Base-by-base conservation (phyloP, 1,140 invertebrate species). In the Elymnias hypermnestra region DNA sequence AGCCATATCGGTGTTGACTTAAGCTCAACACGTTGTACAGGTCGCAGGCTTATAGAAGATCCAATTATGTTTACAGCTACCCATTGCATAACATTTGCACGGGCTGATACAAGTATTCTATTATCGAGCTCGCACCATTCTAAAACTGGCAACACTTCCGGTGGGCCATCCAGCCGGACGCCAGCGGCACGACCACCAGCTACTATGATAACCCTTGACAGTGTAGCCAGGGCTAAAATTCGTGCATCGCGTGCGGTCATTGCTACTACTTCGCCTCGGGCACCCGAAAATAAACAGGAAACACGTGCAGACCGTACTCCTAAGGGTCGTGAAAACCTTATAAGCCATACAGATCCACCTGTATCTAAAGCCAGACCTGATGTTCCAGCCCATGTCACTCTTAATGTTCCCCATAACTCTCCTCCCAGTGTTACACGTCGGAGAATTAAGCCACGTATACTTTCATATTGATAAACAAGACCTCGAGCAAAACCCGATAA, bases 341-440 rank as follows among this genome's bases (percentile, higher is more conserved):
- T 87, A 63, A 98, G 94, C 90, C 98, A 99, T 2, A 99, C 97
- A n/a, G 96, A 98, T 1, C 98, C 98, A 8, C 97, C 97, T 47
- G 95, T 98, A 77, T 99, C 97, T 12, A 95, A 93, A 35, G 95
- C 95, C 8, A 98, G 82, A 0, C 83, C 87, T 13, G 87, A 85
- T 2, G 65, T 64, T 0, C 74, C 84, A 15, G 87, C 83, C 89
- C 91, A 97, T 87, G 91, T 95, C 87, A 98, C 88, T 76, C 95
- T 93, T 31, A 98, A 85, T 4, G 96, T 94, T 18, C 95, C 95
- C 49, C 94, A 95, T 53, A 94, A 93, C 8, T 94, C 93, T 2
- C 95, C 94, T 64, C 97, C 95, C 14, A 94, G 93, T 69, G 97
- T 95, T 3, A 98, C 90, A 17, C 91, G 91, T 45, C 96, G 83